Evolutionary conservation across 1,140 invertebrate genomes (phyloP).

Genomic region (Charaxes varanes): DNA sequence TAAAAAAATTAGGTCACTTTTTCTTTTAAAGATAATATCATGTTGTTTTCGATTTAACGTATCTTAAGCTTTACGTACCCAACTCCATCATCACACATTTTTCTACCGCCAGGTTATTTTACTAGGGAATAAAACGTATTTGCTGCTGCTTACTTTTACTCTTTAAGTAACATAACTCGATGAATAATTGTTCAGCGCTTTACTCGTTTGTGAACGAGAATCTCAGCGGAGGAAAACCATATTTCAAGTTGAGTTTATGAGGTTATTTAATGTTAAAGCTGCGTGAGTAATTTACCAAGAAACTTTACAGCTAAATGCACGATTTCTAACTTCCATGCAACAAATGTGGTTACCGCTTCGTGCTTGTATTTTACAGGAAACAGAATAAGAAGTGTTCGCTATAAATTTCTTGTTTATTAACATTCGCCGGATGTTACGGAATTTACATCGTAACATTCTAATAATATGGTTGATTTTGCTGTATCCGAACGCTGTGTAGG

Average conservation of each 20-base stretch:
- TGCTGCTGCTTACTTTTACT: too few species aligned
- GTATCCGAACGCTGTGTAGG: constrained; percentile 8
- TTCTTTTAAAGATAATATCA: too few species aligned
- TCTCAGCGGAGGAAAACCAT: constrained; percentile 2
- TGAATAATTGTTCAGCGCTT: too few species aligned
- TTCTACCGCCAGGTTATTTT: too few species aligned
- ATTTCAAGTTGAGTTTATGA: neutral
- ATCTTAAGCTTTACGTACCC: too few species aligned
- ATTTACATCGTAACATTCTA: constrained; percentile 4
- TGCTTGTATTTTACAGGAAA: constrained; percentile 27
- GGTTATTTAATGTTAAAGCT: neutral
- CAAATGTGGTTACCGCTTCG: constrained; percentile 14
- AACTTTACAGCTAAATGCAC: constrained; percentile 6
- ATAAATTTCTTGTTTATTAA: constrained; percentile 18
- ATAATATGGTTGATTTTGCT: constrained; percentile 14
- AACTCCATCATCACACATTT: too few species aligned
- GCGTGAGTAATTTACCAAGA: constrained; percentile 16
- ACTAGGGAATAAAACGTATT: too few species aligned
- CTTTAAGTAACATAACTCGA: too few species aligned
- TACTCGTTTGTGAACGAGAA: too few species aligned
- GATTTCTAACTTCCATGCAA: constrained; percentile 8
- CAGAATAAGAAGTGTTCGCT: constrained; percentile 20
- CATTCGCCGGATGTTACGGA: constrained; percentile 1
- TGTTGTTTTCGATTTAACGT: too few species aligned
- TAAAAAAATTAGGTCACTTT: too few species aligned